Percentiles rank a stretch among this genome's conserved stretches.
Evolutionary conservation across 2,113 vertebrate genomes (phyloP).

Genomic region (Vombatus ursinus): DNA sequence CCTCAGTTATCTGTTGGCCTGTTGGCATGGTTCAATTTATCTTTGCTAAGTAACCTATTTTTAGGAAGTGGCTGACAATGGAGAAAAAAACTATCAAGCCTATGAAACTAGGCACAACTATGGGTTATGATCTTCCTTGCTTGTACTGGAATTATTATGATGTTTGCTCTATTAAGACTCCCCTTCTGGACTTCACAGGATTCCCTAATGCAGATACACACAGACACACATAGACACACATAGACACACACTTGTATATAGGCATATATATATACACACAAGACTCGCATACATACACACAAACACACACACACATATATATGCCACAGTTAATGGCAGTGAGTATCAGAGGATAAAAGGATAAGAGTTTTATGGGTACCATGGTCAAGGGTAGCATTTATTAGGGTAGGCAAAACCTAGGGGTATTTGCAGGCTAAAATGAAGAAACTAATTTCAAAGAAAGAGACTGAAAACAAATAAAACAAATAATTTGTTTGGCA

Average conservation of each 20-base stretch:
- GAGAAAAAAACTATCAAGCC: background rate
- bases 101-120: background rate
- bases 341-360: background rate
- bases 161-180: background rate
- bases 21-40: background rate
- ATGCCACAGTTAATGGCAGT: too few relatives aligned
- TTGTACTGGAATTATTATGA: background rate
- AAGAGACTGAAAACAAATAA: background rate
- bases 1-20: background rate
- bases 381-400: background rate
- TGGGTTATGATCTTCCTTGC: background rate
- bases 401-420: background rate
- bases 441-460: background rate
- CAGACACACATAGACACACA: too few relatives aligned
- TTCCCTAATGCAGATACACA: too few relatives aligned
- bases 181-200: background rate
- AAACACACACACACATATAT: too few relatives aligned
- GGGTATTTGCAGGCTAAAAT: background rate
- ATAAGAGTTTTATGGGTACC: background rate
- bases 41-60: background rate
- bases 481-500: background rate
- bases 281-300: too few relatives aligned
- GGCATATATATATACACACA: too few relatives aligned
- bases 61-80: background rate
- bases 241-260: too few relatives aligned